These are phyloP conservation scores for Cyanoderma ruficeps DNA, from an alignment of 2,113 vertebrate species.

Conservation along the genomic window DNA sequence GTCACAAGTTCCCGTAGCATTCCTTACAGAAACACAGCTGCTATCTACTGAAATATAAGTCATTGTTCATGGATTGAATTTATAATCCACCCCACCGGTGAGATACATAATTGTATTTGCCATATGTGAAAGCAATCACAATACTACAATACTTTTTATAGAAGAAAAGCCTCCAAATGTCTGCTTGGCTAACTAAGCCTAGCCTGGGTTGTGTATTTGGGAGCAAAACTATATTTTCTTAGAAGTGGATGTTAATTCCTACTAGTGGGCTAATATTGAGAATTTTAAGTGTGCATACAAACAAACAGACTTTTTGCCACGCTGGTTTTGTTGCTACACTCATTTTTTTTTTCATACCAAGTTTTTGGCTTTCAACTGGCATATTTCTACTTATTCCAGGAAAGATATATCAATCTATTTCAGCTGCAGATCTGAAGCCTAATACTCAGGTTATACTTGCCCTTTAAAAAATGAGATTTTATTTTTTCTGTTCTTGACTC, in stretches of 20 bases:
- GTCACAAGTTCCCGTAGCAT: neutral
- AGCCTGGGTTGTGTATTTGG: neutral
- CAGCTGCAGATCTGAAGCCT: neutral
- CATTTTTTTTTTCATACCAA: neutral
- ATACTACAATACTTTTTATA: neutral
- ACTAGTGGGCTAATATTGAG: neutral
- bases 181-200: neutral
- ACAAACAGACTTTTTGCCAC: neutral
- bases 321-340: neutral
- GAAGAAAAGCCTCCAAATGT: neutral
- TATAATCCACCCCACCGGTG: neutral
- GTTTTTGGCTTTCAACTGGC: neutral
- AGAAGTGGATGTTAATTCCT: neutral
- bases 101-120: conserved; percentile 31
- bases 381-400: neutral
- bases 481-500: neutral
- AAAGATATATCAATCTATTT: neutral
- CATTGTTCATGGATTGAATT: conserved; percentile 12
- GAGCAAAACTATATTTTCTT: neutral
- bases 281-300: neutral
- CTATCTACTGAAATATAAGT: conserved; percentile 40
- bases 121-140: conserved; percentile 22
- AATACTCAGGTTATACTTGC: neutral
- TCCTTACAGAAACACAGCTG: neutral
- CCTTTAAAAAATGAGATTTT: neutral